Percentiles rank a stretch among this genome's conserved stretches.
phyloP scores from a whole-genome alignment of 2,113 vertebrate genomes.

The Candoia aspera region DNA sequence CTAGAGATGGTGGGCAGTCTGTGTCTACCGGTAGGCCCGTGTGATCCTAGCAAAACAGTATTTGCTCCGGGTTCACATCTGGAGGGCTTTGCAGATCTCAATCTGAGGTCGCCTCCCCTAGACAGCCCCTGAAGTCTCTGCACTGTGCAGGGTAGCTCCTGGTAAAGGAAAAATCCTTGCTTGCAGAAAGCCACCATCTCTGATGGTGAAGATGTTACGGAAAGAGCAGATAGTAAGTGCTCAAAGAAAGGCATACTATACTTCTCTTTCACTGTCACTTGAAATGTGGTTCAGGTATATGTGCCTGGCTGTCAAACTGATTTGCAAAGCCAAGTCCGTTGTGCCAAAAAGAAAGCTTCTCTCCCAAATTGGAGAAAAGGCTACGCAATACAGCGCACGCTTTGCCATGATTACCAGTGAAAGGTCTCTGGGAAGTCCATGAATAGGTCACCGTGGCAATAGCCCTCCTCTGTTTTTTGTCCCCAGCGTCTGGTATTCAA shows the following conservation, averaged over 20 bases:
- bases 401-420: not conserved
- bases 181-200: not conserved
- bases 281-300: not conserved
- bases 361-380: not conserved
- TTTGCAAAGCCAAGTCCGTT: not conserved
- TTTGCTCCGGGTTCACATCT: not conserved
- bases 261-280: not conserved
- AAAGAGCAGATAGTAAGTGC: not conserved
- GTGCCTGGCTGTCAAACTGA: not conserved
- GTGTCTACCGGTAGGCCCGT: not conserved
- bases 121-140: not conserved
- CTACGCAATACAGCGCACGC: not conserved
- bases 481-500: not conserved
- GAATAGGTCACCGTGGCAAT: not conserved
- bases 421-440: not conserved
- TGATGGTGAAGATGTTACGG: not conserved
- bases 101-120: not conserved
- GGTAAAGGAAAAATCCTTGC: not conserved
- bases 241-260: not conserved
- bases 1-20: not conserved
- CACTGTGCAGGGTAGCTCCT: not conserved
- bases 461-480: not conserved
- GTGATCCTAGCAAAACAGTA: not conserved
- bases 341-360: not conserved
- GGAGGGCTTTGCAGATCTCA: not conserved